Percentiles rank a stretch among this genome's conserved stretches.
These are phyloP conservation scores for Rhodeus uyekii DNA, from an alignment of 2,797 vertebrate genomes.

Conservation along the genomic window DNA sequence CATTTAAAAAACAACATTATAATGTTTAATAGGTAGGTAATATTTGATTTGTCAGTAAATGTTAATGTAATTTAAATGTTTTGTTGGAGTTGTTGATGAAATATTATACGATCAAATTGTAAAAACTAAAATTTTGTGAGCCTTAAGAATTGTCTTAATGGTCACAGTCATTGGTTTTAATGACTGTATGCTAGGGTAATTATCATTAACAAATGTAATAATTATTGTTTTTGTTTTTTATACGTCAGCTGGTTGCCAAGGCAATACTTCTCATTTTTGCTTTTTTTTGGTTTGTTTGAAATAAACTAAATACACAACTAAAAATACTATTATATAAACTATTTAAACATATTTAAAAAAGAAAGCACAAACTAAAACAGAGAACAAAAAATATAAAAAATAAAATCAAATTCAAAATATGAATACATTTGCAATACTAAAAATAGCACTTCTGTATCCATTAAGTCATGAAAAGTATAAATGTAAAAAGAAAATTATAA, in stretches of 20 bases:
- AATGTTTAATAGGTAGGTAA: neutral
- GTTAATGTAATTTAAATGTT: neutral
- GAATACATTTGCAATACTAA: neutral
- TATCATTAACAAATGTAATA: no score
- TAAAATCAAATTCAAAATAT: neutral
- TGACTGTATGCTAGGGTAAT: neutral
- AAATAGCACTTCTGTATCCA: neutral
- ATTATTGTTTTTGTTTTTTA: no score
- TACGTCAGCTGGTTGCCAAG: neutral
- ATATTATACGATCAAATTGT: no score
- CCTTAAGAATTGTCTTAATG: neutral
- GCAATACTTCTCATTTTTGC: neutral
- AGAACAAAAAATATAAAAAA: neutral
- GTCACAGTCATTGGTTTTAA: neutral
- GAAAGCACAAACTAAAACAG: no score
- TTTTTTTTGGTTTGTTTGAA: no score
- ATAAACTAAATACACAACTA: no score
- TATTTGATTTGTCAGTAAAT: neutral
- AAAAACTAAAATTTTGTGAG: no score
- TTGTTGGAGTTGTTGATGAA: neutral
- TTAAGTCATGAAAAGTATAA: neutral
- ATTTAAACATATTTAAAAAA: no score
- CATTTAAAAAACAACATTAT: neutral
- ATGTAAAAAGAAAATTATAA: no score
- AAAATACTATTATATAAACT: no score